Evolutionary conservation across 2,888 invertebrate genomes (phyloP).

Genomic region (Eupithecia insigniata): DNA sequence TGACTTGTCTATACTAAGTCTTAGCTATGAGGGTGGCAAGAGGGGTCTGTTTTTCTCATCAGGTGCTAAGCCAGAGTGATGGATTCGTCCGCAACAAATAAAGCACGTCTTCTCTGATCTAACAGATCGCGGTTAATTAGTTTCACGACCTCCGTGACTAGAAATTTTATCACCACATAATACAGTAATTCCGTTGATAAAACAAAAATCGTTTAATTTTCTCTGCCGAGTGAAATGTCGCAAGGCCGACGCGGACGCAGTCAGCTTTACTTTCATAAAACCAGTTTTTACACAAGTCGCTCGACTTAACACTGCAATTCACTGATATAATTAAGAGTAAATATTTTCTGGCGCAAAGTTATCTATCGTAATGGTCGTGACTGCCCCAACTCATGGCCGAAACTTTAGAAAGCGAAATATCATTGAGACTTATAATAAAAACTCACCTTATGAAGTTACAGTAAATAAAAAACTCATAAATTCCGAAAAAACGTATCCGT

Average conservation of each 20-base stretch:
- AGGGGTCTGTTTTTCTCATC: not conserved
- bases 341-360: conserved; percentile 62
- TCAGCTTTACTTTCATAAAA: conserved; percentile 72
- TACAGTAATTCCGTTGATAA: conserved; percentile 45
- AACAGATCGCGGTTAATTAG: conserved; percentile 7
- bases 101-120: not conserved
- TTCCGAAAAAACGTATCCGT: conserved; percentile 71
- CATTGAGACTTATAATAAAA: conserved; percentile 64
- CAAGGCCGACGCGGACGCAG: conserved; percentile 54
- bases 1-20: not conserved
- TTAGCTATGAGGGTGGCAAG: not conserved
- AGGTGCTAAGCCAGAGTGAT: not conserved
- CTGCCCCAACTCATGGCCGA: conserved; percentile 77
- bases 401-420: conserved; percentile 79
- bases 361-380: conserved; percentile 62
- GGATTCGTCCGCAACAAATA: not conserved
- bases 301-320: conserved; percentile 48
- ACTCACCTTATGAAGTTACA: conserved; percentile 69
- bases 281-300: conserved; percentile 61
- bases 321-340: conserved; percentile 54
- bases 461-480: conserved; percentile 58
- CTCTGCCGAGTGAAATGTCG: conserved; percentile 67
- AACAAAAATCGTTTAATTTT: conserved; percentile 57
- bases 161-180: conserved; percentile 11
- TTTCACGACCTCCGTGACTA: not conserved